Conservation (phyloP, 2,797 vertebrate genomes). For the Lacerta agilis region DNA sequence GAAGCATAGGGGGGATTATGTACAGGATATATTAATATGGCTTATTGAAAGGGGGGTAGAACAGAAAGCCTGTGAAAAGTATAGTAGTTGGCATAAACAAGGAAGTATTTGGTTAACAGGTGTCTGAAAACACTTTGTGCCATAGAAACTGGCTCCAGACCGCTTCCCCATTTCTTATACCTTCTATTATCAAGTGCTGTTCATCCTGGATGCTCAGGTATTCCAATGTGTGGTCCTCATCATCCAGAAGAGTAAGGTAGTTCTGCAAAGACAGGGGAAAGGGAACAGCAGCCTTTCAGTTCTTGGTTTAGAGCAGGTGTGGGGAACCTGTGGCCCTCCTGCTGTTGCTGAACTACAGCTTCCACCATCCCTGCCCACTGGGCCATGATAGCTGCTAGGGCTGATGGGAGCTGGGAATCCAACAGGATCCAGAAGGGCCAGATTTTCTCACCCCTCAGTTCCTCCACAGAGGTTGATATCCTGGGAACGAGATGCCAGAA, state of each 20-base stretch:
- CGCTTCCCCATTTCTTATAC: conserved; percentile 69
- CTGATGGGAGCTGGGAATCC: no score
- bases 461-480: no score
- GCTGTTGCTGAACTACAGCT: no score
- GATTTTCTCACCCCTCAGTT: no score
- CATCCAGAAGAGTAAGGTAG: conserved; percentile 95
- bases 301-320: no score
- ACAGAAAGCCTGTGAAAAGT: neutral
- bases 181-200: conserved; percentile 98
- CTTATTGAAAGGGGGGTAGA: neutral
- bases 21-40: no score
- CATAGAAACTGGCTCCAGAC: neutral
- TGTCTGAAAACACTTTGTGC: neutral
- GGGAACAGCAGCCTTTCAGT: no score
- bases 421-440: no score
- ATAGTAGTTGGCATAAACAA: neutral
- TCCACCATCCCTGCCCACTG: no score
- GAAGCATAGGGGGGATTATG: no score
- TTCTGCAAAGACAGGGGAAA: conserved; percentile 79
- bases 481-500: no score
- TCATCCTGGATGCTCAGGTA: conserved; percentile 96
- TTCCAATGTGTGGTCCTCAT: conserved; percentile 96
- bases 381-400: no score
- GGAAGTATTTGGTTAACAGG: neutral
- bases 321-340: neutral